Base-by-base conservation (phyloP, 2,888 invertebrate genomes). In the Tyria jacobaeae region DNA sequence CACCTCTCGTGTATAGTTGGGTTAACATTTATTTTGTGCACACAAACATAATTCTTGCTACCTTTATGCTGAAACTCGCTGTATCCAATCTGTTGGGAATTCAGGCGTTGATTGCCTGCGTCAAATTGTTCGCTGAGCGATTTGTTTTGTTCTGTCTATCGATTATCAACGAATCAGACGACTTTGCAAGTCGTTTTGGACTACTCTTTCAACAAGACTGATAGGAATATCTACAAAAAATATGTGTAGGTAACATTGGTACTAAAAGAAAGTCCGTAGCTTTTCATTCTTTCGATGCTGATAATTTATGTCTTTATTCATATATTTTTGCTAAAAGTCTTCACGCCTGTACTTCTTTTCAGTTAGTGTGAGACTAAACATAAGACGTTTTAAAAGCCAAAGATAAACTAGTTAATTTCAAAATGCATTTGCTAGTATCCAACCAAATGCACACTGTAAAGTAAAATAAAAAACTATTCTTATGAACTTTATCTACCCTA, bases 401-500 rank as follows among this genome's bases (percentile, higher is more conserved):
- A n/a, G n/a, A n/a, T n/a, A n/a, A n/a, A n/a, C n/a, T n/a, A n/a
- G n/a, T n/a, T n/a, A n/a, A n/a, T n/a, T n/a, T n/a, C n/a, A n/a
- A n/a, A n/a, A n/a, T n/a, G n/a, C n/a, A n/a, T n/a, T n/a, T n/a
- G n/a, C n/a, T n/a, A n/a, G n/a, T n/a, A n/a, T n/a, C n/a, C n/a
- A n/a, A n/a, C n/a, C n/a, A n/a, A n/a, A n/a, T n/a, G n/a, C n/a
- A n/a, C n/a, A n/a, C n/a, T n/a, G n/a, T n/a, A n/a, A 44, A 10
- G 21, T 21, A 21, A 10, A 21, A 17, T 83, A 82, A n/a, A 81
- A 84, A 62, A 76, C 76, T 69, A 76, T 68, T 76, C 75, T 71
- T 81, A 75, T 71, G 81, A 81, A 84, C 83, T 81, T 84, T 75
- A 79, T 78, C 76, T 62, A 69, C 75, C 72, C 76, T 25, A 64